These are phyloP conservation scores for Molossus alvarezi DNA, from an alignment of 2,797 vertebrate species.

Conservation along the genomic window DNA sequence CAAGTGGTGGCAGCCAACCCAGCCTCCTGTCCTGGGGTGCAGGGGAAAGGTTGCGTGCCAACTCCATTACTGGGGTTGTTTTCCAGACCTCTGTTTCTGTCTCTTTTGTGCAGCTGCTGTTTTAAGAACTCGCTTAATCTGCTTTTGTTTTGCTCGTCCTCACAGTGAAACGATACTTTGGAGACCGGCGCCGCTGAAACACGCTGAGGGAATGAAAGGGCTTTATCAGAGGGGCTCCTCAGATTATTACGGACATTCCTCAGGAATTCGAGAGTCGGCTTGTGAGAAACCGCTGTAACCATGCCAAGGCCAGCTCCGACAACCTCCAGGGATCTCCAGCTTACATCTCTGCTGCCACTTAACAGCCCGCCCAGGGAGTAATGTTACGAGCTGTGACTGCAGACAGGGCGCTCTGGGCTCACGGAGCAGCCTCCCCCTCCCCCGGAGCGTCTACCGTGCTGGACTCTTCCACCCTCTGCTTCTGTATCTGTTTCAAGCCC, in stretches of 20 bases:
- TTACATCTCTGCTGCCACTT: not conserved
- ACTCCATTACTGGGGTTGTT: accelerated
- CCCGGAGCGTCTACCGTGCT: accelerated
- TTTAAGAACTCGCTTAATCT: not conserved
- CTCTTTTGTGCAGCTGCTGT: not conserved
- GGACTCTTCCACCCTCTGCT: not conserved
- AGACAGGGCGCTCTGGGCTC: not conserved
- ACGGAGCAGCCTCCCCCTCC: not conserved
- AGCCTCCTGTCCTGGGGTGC: not conserved
- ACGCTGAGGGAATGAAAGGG: not conserved
- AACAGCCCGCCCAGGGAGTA: not conserved
- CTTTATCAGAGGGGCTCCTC: slow-evolving; percentile 64
- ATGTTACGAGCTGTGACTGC: accelerated
- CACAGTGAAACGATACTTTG: not conserved
- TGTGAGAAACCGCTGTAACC: not conserved
- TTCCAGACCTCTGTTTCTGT: not conserved
- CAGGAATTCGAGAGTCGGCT: not conserved
- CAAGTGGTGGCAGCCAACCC: not conserved
- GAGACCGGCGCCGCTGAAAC: not conserved
- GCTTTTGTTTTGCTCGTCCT: slow-evolving; percentile 5
- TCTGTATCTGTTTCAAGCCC: not conserved
- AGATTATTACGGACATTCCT: not conserved
- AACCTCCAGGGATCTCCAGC: not conserved
- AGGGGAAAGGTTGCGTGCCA: not conserved
- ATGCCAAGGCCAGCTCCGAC: not conserved